Conservation (phyloP, 2,113 vertebrate species). For the Uropsilus gracilis region DNA sequence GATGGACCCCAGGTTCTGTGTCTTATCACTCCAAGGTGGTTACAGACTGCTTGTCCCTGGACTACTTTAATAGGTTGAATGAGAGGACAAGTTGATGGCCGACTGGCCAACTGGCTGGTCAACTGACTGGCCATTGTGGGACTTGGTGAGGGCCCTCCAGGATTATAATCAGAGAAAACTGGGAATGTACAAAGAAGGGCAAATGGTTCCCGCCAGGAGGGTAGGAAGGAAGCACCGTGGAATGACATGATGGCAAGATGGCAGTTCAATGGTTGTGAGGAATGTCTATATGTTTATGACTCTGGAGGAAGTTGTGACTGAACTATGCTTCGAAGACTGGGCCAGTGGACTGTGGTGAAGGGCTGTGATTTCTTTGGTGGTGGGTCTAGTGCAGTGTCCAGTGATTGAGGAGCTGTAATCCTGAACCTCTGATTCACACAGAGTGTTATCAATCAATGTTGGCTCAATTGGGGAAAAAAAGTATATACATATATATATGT, state of each 20-base stretch:
- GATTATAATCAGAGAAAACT: not conserved
- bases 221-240: not conserved
- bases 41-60: too few relatives aligned
- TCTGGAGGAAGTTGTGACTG: not conserved
- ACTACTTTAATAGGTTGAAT: not conserved
- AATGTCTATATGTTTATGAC: not conserved
- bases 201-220: not conserved
- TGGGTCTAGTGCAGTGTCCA: too few relatives aligned
- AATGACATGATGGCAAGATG: not conserved
- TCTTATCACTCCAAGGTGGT: not conserved
- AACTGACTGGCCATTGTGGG: too few relatives aligned
- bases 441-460: too few relatives aligned
- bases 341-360: too few relatives aligned
- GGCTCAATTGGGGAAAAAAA: too few relatives aligned
- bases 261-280: not conserved
- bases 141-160: accelerated
- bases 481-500: too few relatives aligned
- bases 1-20: not conserved
- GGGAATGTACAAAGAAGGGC: not conserved
- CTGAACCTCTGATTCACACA: too few relatives aligned
- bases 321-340: not conserved
- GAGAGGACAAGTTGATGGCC: not conserved
- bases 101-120: too few relatives aligned
- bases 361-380: too few relatives aligned
- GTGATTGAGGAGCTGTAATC: too few relatives aligned